Evolutionary conservation across 1,140 invertebrate species (phyloP).

Genomic region (Heliothis virescens): DNA sequence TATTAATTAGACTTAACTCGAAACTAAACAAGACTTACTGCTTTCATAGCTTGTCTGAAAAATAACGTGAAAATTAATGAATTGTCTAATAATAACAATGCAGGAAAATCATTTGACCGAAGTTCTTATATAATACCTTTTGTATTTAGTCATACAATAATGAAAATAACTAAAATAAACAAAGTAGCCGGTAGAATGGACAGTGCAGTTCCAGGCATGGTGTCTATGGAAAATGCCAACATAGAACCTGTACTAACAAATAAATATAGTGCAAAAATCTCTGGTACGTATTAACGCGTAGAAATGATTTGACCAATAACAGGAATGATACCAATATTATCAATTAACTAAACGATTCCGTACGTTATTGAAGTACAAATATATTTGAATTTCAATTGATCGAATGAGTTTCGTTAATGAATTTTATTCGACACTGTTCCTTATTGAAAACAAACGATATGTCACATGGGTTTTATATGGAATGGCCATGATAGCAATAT

Average conservation of each 20-base stretch:
- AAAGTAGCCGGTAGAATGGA: background rate
- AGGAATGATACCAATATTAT: background rate
- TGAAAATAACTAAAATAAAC: background rate
- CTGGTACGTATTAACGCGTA: background rate
- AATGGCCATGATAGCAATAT: background rate
- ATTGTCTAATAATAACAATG: too few relatives aligned
- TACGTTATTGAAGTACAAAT: constrained; percentile 30
- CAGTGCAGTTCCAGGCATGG: background rate
- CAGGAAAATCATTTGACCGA: too few relatives aligned
- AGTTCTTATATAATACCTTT: too few relatives aligned
- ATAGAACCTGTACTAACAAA: too few relatives aligned
- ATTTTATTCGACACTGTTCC: constrained; percentile 9
- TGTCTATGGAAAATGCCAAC: background rate
- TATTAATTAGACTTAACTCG: too few relatives aligned
- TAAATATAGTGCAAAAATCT: background rate
- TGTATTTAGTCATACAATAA: background rate
- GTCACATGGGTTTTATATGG: background rate
- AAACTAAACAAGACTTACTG: too few relatives aligned
- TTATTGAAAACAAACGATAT: constrained; percentile 12
- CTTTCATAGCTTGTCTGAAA: too few relatives aligned
- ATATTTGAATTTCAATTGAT: constrained; percentile 42
- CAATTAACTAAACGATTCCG: background rate
- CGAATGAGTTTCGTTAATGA: constrained; percentile 40
- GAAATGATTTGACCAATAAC: background rate
- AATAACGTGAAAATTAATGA: background rate